Percentiles rank a stretch among this genome's conserved stretches.
These are phyloP conservation scores for Limanda limanda DNA, from an alignment of 2,113 vertebrate genomes.

Conservation along the genomic window DNA sequence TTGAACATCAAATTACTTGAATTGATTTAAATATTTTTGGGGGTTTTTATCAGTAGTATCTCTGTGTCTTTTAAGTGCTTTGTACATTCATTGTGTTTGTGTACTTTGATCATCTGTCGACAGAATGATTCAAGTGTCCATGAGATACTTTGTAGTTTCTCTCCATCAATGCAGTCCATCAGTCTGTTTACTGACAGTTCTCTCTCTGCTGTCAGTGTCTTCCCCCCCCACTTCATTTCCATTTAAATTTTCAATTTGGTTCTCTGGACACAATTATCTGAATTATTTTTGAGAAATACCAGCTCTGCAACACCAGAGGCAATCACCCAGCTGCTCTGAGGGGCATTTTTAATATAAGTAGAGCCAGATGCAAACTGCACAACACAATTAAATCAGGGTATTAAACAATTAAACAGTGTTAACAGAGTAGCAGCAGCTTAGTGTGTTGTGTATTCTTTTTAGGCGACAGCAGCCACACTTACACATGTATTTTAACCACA, in stretches of 20 bases:
- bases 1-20: conserved; percentile 16
- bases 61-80: conserved; percentile 22
- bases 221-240: conserved; percentile 83
- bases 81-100: background rate
- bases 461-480: background rate
- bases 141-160: background rate
- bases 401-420: too few relatives aligned
- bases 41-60: background rate
- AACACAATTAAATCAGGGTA: conserved; percentile 64
- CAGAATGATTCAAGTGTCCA: background rate
- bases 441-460: conserved; percentile 8
- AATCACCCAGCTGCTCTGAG: conserved; percentile 71
- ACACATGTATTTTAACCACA: background rate
- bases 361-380: conserved; percentile 50
- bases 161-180: conserved; percentile 34
- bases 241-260: conserved; percentile 91
- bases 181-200: conserved; percentile 25
- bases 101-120: too few relatives aligned
- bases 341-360: conserved; percentile 72
- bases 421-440: too few relatives aligned
- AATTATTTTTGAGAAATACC: conserved; percentile 82
- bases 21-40: conserved; percentile 13
- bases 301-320: conserved; percentile 82
- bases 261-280: conserved; percentile 88
- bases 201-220: conserved; percentile 45